Percentiles rank a stretch among this genome's conserved stretches.
These are phyloP conservation scores for Lepeophtheirus nordmannii DNA, from an alignment of 2,888 invertebrate species.

Conservation along the genomic window DNA sequence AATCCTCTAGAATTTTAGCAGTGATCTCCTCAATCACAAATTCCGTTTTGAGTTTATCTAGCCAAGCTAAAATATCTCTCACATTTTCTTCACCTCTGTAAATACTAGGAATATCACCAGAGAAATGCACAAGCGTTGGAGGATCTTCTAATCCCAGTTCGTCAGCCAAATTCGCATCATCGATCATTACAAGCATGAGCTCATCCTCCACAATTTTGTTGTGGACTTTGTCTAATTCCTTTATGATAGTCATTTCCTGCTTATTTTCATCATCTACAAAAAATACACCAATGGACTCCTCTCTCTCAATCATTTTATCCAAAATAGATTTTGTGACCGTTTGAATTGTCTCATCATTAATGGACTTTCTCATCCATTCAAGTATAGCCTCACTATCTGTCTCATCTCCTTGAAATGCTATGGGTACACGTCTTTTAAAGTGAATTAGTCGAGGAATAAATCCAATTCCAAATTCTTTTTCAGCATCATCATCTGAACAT, in stretches of 20 bases:
- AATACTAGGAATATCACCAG: slow-evolving; percentile 83
- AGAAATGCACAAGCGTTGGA: slow-evolving; percentile 79
- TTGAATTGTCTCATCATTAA: background rate
- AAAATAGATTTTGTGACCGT: slow-evolving; percentile 12
- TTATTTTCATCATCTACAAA: slow-evolving; percentile 22
- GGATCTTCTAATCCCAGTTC: slow-evolving; percentile 83
- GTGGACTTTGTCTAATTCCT: slow-evolving; percentile 19
- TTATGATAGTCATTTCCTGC: slow-evolving; percentile 10
- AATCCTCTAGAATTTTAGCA: slow-evolving; percentile 66
- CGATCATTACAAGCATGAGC: slow-evolving; percentile 65
- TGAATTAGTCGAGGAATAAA: slow-evolving; percentile 70
- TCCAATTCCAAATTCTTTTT: slow-evolving; percentile 76
- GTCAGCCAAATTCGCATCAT: slow-evolving; percentile 69
- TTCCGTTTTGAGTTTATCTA: slow-evolving; percentile 61
- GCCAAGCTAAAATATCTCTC: slow-evolving; percentile 73
- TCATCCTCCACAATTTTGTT: slow-evolving; percentile 28
- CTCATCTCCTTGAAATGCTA: slow-evolving; percentile 40
- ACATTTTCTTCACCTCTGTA: slow-evolving; percentile 86
- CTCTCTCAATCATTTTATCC: slow-evolving; percentile 8
- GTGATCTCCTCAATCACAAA: slow-evolving; percentile 88
- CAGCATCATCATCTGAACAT: slow-evolving; percentile 56
- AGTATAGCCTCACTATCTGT: background rate
- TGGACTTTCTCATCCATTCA: slow-evolving; percentile 10
- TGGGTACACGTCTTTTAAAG: slow-evolving; percentile 70
- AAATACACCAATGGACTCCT: slow-evolving; percentile 9